These are phyloP conservation scores for Onychomys leucogaster DNA, from an alignment of 2,797 vertebrate genomes.

Conservation along the genomic window DNA sequence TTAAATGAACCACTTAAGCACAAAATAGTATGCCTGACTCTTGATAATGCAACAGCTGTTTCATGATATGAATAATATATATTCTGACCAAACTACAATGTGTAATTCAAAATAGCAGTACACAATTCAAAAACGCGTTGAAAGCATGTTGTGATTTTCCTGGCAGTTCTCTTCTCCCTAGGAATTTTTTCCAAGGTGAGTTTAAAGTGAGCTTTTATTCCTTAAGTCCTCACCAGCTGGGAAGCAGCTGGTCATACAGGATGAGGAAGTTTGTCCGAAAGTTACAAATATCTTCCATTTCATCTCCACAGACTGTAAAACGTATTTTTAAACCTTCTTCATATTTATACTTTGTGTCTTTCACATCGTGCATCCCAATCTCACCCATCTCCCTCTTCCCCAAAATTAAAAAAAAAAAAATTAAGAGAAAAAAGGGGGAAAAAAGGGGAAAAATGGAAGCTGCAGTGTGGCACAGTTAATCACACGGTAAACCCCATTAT, in stretches of 20 bases:
- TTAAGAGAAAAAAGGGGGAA: neutral
- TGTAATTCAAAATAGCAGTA: neutral
- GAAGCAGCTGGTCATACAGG: neutral
- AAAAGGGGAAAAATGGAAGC: neutral
- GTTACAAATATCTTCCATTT: neutral
- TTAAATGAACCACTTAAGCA: neutral
- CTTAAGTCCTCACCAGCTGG: neutral
- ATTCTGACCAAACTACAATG: neutral
- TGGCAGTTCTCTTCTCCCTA: neutral
- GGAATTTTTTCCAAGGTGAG: neutral
- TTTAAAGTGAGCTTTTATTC: slow-evolving; percentile 27
- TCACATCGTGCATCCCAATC: neutral
- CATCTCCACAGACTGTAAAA: neutral
- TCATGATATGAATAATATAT: neutral
- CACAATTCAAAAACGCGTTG: neutral
- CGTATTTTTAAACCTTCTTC: neutral
- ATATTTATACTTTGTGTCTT: neutral
- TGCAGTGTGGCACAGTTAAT: neutral
- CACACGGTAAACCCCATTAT: neutral
- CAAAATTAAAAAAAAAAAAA: neutral
- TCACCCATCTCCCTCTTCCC: neutral
- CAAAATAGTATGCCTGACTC: neutral
- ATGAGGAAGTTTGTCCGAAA: neutral
- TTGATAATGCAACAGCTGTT: neutral
- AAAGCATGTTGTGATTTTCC: neutral